Base-by-base conservation (phyloP, 2,797 vertebrate genomes). In the Pagetopsis macropterus region DNA sequence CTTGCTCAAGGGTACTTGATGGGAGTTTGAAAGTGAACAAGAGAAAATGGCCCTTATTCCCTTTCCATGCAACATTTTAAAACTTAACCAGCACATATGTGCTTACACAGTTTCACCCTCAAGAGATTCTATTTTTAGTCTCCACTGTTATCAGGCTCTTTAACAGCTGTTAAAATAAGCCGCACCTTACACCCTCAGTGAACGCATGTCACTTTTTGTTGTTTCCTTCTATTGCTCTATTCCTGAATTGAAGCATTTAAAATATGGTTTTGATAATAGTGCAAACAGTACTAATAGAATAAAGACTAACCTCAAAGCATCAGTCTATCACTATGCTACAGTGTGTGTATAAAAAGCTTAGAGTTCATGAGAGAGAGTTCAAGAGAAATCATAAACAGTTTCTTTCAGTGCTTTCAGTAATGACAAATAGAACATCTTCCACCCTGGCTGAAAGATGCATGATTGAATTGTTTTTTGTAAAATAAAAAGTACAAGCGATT, bases 1-100 rank as follows among this genome's bases (percentile, higher is more conserved):
- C 46, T 62, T 3, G 37, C 67, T 84, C 21, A 21, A 77, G 72
- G 61, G 69, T 40, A 9, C 70, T 72, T 10, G 33, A 75, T 2
- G 17, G 27, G 49, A 40, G 57, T 57, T 83, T 60, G 40, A 50
- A 72, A 72, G 67, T 64, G 27, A 59, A 50, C n/a, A 23, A 23
- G 43, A 59, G 37, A 44, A 74, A 72, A 71, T 11, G 37, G 46
- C 44, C 23, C 64, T 67, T 13, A 19, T 60, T 61, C 46, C n/a
- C 3, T 57, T 59, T 48, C 6, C 23, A 60, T 33, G 5, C 48
- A 17, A 14, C 49, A 72, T 50, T 55, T 57, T 56, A 11, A 27
- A 78, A 67, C 46, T 7, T n/a, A 59, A 13, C 49, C 0, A 0
- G 56, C 33, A 44, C 59, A 51, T 10, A 9, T 62, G 51, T 65